Evolutionary conservation across 2,797 vertebrate genomes (phyloP), one percentile per base, ranked within the genome.

Genomic region (Odontamblyopus lacepedii): DNA sequence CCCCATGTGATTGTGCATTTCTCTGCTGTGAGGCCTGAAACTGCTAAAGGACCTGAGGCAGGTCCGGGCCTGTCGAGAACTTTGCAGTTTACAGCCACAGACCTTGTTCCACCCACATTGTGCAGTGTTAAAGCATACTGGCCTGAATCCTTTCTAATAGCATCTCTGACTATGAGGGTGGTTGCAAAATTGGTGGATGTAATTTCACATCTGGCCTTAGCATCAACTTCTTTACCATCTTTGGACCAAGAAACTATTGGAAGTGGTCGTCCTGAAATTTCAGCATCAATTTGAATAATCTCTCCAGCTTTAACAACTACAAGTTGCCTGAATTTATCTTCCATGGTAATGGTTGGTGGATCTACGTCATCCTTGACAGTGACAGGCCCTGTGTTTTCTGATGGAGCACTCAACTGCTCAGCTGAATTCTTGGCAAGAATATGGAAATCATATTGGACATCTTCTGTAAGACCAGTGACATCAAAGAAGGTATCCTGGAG

Each of bases 341-440:
- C 97, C 91, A 99, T 91, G 87, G 95, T 96, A 82, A 99, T 98
- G 84, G 95, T 93, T 85, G 98, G 98, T 78, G 97, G 95, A 67
- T 99, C 98, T 29, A 99, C 88, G 83, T 99, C 97, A 73, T 99
- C 98, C 87, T 97, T 99, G 75, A 98, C 96, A 0, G 96, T 99
- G 74, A 99, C 90, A 73, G 96, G 94, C 72, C 98, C 98, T 72
- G 97, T 98, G 82, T 89, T 93, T 83, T 96, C 95, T 78, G 96
- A 99, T 59, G 97, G 96, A 32, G 91, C 93, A 87, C 97, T 99
- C 68, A 96, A 85, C 32, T 95, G 91, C 63, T 97, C 97, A 71
- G 96, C 96, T 88, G 98, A 94, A 85, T 99, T 99, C 85, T 92
- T 98, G 82, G 98, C 96, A 85, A 99, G 95, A 63, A 99, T 93